Base-by-base conservation (phyloP, 2,888 invertebrate species). In the Dicycla oo region DNA sequence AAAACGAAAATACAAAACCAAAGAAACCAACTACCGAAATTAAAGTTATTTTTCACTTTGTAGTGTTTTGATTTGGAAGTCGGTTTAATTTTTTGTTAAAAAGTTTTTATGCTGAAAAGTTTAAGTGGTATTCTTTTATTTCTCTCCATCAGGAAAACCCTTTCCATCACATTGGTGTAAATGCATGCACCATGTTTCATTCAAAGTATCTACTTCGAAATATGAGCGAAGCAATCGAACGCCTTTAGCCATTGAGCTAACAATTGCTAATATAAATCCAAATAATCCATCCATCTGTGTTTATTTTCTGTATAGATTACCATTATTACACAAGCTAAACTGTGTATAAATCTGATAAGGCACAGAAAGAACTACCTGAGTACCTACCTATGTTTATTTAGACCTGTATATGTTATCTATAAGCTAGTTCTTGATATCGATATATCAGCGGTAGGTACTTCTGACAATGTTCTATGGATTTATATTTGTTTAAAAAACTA, bases 311-410 rank as follows among this genome's bases (percentile, higher is more conserved):
- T 40, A 13, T 47, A 60, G 54, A 66, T 69, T 66, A 40, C 30
- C 26, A 51, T 43, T 63, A 69, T 47, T 11, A 62, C 10, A 56
- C 63, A 51, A 58, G 26, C 26, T 47, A 70, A 62, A 64, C 56
- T 57, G 26, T 62, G 30, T 63, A 23, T 51, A 65, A 63, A 65
- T 79, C 54, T 54, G 80, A 79, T 80, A 80, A 80, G 68, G n/a
- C 23, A 23, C 15, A 51, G 20, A 62, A 58, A 65, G 43, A 69
- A 53, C 20, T 60, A 49, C n/a, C 2, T 13, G 11, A 30, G 26
- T 61, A 56, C 47, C 23, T 43, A 67, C 34, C n/a, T 45, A 18
- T 76, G 20, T 69, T 76, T 80, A 63, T 80, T 73, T 72, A 72
- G 40, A 66, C 45, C 43, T 57, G 61, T 51, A 70, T 38, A 15